Evolutionary conservation across 2,888 invertebrate genomes (phyloP).

Genomic region (Diogma glabrata): DNA sequence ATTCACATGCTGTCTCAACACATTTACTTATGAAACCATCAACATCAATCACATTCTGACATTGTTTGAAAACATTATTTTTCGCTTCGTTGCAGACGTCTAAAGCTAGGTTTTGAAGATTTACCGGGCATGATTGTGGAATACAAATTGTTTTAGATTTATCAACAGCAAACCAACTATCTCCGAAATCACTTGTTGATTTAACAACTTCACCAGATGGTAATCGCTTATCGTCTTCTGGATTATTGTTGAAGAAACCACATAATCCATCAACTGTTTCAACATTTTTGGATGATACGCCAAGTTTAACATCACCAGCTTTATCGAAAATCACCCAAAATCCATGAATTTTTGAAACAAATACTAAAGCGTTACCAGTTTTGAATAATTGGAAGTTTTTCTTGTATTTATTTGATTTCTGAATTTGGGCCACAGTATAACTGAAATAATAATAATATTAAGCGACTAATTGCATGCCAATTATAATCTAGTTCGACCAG

Average conservation of each 20-base stretch:
- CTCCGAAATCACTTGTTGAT: constrained; percentile 59
- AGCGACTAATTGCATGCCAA: too few species aligned
- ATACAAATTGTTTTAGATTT: constrained; percentile 42
- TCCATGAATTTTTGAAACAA: constrained; percentile 56
- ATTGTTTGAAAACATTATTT: constrained; percentile 38
- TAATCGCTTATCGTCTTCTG: constrained; percentile 54
- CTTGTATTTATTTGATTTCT: constrained; percentile 31
- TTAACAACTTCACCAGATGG: constrained; percentile 52
- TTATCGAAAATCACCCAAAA: constrained; percentile 63
- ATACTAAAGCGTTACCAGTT: constrained; percentile 55
- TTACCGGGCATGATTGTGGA: constrained; percentile 46
- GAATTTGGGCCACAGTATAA: constrained; percentile 30
- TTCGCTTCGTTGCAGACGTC: constrained; percentile 55
- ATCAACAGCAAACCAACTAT: constrained; percentile 54
- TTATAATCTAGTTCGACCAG: too few species aligned
- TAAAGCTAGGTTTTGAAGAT: constrained; percentile 51
- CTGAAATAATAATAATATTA: too few species aligned
- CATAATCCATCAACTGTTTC: constrained; percentile 66
- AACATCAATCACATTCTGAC: constrained; percentile 49
- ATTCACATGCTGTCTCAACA: constrained; percentile 63
- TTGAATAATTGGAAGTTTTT: constrained; percentile 52
- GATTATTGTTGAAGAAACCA: constrained; percentile 58
- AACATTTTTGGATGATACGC: constrained; percentile 49
- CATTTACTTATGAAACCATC: constrained; percentile 62
- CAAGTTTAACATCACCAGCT: constrained; percentile 57